These are phyloP conservation scores for Cheilosia impressa DNA, from an alignment of 2,888 invertebrate species.

Conservation along the genomic window DNA sequence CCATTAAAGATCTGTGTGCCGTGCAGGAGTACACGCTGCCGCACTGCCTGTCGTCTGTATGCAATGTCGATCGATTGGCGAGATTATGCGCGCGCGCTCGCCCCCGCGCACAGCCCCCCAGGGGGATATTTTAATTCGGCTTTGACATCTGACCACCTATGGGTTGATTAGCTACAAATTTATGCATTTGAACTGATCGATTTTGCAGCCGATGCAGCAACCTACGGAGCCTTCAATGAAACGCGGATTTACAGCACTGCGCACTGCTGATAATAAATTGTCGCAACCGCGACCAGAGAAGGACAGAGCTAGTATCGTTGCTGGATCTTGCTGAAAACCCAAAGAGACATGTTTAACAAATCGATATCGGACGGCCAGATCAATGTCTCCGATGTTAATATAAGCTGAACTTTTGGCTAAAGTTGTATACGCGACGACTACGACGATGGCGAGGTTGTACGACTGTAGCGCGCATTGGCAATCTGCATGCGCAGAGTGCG, in stretches of 20 bases:
- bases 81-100: constrained; percentile 53
- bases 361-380: constrained; percentile 77
- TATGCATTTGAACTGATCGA: constrained; percentile 75
- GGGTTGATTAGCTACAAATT: constrained; percentile 76
- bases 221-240: constrained; percentile 57
- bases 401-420: constrained; percentile 71
- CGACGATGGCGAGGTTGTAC: constrained; percentile 14
- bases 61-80: constrained; percentile 69
- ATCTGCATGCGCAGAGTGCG: constrained; percentile 67
- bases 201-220: constrained; percentile 38
- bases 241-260: constrained; percentile 59
- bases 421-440: constrained; percentile 13
- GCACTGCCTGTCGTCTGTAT: constrained; percentile 5
- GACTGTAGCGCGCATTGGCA: constrained; percentile 31
- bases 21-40: neutral
- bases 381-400: constrained; percentile 76
- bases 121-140: constrained; percentile 73
- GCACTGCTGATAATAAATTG: constrained; percentile 72
- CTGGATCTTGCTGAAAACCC: constrained; percentile 74
- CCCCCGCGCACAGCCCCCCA: constrained; percentile 43
- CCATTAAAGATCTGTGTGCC: constrained; percentile 54
- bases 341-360: constrained; percentile 77
- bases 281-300: constrained; percentile 29
- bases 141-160: constrained; percentile 75
- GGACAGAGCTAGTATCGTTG: constrained; percentile 50